A percentile compares a stretch with the other conserved stretches of the same genome.
Evolutionary conservation across 2,797 vertebrate species (phyloP).

Genomic region (Melanotaenia pygmaea): DNA sequence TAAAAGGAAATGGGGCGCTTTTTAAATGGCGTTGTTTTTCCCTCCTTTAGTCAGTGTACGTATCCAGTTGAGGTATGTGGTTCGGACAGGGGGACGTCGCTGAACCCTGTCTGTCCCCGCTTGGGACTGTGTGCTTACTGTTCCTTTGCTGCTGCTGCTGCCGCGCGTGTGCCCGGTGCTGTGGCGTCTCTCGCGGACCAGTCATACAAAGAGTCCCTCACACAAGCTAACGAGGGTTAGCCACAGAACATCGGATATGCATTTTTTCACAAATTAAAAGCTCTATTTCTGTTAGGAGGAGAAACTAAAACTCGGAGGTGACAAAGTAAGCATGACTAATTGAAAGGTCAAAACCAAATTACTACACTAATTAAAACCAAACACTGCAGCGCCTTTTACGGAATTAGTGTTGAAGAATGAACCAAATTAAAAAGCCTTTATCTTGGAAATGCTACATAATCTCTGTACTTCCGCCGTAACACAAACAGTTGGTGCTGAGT

Average conservation of each 20-base stretch:
- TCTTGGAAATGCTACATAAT: slow-evolving; percentile 22
- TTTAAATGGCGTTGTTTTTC: slow-evolving; percentile 1
- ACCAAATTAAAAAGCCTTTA: slow-evolving; percentile 6
- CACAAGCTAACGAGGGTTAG: slow-evolving; percentile 12
- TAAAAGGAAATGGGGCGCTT: neutral
- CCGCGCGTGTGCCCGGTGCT: slow-evolving; percentile 41
- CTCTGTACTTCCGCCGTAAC: neutral
- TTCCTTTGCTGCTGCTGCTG: slow-evolving; percentile 27
- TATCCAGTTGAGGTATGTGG: neutral
- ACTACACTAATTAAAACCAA: neutral
- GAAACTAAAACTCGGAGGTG: neutral
- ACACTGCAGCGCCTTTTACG: neutral
- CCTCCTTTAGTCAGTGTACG: neutral
- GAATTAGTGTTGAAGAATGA: neutral
- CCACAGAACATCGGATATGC: neutral
- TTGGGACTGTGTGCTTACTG: slow-evolving; percentile 39
- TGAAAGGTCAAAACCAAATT: neutral
- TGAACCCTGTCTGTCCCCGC: slow-evolving; percentile 50
- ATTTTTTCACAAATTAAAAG: slow-evolving; percentile 47
- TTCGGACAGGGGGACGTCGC: slow-evolving; percentile 23
- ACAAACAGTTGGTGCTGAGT: neutral
- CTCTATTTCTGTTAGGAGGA: accelerated
- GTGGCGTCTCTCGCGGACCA: slow-evolving; percentile 73
- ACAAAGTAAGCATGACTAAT: neutral
- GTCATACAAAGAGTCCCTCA: slow-evolving; percentile 76